Percentiles rank a stretch among this genome's conserved stretches.
phyloP scores from a whole-genome alignment of 2,113 vertebrate genomes.

The Anser cygnoides region DNA sequence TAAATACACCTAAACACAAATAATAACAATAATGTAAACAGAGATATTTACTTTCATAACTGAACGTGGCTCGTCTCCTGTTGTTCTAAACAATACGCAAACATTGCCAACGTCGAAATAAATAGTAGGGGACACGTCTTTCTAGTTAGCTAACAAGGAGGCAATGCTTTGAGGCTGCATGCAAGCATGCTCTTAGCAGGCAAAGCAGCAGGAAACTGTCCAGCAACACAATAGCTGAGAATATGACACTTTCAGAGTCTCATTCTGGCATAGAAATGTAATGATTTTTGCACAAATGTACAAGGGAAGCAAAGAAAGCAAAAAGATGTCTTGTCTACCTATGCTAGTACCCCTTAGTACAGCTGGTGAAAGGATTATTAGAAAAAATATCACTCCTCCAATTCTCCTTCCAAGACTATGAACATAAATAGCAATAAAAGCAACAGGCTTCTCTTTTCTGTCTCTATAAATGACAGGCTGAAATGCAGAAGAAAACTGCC shows the following conservation, averaged over 20 bases:
- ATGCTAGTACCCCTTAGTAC: background rate
- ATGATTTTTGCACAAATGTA: background rate
- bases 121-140: background rate
- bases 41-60: background rate
- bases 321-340: background rate
- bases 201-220: slow-evolving; percentile 6
- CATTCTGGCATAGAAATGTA: background rate
- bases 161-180: background rate
- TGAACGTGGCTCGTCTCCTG: background rate
- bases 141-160: background rate
- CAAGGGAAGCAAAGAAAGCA: background rate
- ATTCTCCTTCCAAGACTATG: background rate
- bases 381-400: background rate
- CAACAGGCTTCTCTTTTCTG: background rate
- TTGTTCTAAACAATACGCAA: background rate
- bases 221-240: background rate
- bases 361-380: background rate
- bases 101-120: background rate
- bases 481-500: slow-evolving; percentile 2
- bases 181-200: background rate
- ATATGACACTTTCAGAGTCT: background rate
- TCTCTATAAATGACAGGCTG: background rate
- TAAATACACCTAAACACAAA: background rate
- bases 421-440: background rate
- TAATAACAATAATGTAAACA: background rate